phyloP scores from a whole-genome alignment of 2,888 invertebrate genomes.

The Drosophila eohydei region DNA sequence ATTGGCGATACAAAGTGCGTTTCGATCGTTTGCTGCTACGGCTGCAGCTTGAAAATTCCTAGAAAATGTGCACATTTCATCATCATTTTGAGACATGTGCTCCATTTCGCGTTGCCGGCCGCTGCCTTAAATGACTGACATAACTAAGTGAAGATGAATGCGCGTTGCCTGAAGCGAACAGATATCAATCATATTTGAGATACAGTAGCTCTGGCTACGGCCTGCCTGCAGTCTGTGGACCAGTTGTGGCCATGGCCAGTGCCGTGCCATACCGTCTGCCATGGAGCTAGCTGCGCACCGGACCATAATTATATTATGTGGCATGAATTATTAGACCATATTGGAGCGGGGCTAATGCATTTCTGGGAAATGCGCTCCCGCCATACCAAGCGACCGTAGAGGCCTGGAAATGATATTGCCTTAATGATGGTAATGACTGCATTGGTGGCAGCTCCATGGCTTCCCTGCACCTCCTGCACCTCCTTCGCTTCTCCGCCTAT shows the following conservation, averaged over 20 bases:
- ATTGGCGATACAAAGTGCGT: constrained; percentile 58
- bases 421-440: constrained; percentile 84
- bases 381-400: constrained; percentile 54
- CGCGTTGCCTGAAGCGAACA: constrained; percentile 68
- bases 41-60: constrained; percentile 63
- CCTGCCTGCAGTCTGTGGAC: constrained; percentile 29
- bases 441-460: constrained; percentile 59
- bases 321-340: constrained; percentile 84
- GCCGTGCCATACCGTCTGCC: constrained; percentile 79
- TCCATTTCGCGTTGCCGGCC: constrained; percentile 75
- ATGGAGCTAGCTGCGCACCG: constrained; percentile 62
- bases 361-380: constrained; percentile 74
- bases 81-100: constrained; percentile 83
- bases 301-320: constrained; percentile 83
- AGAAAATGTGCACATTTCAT: constrained; percentile 82
- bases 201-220: constrained; percentile 49
- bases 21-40: constrained; percentile 60
- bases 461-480: constrained; percentile 6
- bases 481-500: no score
- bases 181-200: constrained; percentile 83
- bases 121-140: constrained; percentile 79
- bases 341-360: constrained; percentile 81
- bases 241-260: constrained; percentile 64
- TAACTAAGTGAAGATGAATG: constrained; percentile 82
- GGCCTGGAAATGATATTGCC: constrained; percentile 83